Base-by-base conservation (phyloP, 2,113 vertebrate genomes). In the Albula glossodonta region DNA sequence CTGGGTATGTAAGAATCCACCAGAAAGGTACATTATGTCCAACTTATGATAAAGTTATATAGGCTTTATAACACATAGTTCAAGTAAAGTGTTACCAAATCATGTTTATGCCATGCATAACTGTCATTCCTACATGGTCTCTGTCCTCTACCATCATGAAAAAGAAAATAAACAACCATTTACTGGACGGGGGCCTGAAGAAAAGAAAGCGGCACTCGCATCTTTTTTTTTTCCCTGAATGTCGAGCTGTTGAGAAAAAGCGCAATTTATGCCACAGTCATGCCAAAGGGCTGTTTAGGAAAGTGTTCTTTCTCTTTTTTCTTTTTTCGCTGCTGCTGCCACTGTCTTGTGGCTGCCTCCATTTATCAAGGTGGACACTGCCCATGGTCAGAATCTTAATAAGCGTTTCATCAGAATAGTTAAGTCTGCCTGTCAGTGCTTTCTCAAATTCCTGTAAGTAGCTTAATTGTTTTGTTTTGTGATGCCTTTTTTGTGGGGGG, bases 281-380 rank as follows among this genome's bases (percentile, higher is more conserved):
- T 92, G 92, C 92, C 93, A 93, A 91, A 93, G 84, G 89, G 88
- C 90, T 90, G 91, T 94, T 94, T 92, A 92, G 91, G 90, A 90
- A 92, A 91, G 88, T 93, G 8, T 94, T 93, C 93, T 88, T 87
- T 90, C 90, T 86, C 31, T 41, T 41, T 41, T 41, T 41, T 41
- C 0, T 41, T 41, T 41, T 41, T 41, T 41, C 31, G 31, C 31
- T 41, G 31, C 31, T 41, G 31, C 31, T 41, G 31, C 31, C 31
- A 41, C 31, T 41, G 31, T 41, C 31, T 41, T 41, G 31, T 41
- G 31, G 92, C 91, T 89, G 88, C 86, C 89, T 92, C 88, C 88
- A 92, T 95, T 94, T 92, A 93, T 94, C 92, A 93, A 90, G 91
- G 93, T 88, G 85, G 90, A 89, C 90, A 83, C 91, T 84, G 53